Percentiles rank a stretch among this genome's conserved stretches.
Conservation (phyloP, 2,113 vertebrate species). For the Coreoperca whiteheadi region DNA sequence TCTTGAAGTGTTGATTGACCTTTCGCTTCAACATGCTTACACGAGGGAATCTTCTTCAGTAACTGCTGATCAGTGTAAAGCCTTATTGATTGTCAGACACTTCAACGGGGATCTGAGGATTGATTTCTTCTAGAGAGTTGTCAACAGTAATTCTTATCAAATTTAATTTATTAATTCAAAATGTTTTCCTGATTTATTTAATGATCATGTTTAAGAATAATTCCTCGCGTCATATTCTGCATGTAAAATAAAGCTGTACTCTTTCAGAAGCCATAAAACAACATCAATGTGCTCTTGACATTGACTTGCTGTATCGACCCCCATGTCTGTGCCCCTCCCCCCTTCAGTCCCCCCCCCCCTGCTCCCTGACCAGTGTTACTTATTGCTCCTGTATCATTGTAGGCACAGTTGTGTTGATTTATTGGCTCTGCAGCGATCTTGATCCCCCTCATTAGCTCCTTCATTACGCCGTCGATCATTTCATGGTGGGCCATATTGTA, state of each 20-base stretch:
- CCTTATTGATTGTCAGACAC: constrained; percentile 59
- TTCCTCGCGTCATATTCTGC: neutral
- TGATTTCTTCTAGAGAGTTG: constrained; percentile 46
- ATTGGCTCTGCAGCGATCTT: constrained; percentile 75
- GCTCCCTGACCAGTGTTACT: constrained; percentile 66
- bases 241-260: constrained; percentile 21
- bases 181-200: constrained; percentile 13
- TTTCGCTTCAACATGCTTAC: constrained; percentile 66
- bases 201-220: neutral
- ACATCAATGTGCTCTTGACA: constrained; percentile 52
- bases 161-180: neutral
- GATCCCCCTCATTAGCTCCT: constrained; percentile 82
- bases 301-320: constrained; percentile 59
- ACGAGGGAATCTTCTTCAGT: constrained; percentile 51
- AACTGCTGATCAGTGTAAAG: constrained; percentile 71
- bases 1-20: constrained; percentile 65
- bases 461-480: constrained; percentile 79
- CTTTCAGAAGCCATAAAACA: constrained; percentile 44
- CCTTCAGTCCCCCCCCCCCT: neutral
- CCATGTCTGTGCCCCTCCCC: constrained; percentile 18
- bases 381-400: constrained; percentile 76
- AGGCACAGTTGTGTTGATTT: constrained; percentile 81
- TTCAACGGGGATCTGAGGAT: constrained; percentile 41
- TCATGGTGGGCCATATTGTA: constrained; percentile 62
- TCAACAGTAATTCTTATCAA: constrained; percentile 41